Percentiles rank a stretch among this genome's conserved stretches.
Conservation (phyloP, 2,113 vertebrate genomes). For the Hucho hucho region DNA sequence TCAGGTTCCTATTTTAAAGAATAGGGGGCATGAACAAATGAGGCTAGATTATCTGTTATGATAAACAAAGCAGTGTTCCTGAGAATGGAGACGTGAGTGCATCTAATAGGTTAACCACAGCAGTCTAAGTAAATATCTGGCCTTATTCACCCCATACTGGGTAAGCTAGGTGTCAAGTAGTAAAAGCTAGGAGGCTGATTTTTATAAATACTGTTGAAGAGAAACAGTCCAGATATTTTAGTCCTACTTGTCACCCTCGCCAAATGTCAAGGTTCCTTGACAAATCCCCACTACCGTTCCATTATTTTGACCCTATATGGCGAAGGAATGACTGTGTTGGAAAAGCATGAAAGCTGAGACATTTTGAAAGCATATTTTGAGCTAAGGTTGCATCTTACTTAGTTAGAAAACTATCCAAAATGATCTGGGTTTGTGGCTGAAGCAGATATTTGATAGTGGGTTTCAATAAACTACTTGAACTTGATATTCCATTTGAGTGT, state of each 20-base stretch:
- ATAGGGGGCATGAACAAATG: too few species aligned
- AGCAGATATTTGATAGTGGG: too few species aligned
- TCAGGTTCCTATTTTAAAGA: too few species aligned
- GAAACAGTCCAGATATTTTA: background rate
- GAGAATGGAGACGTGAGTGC: too few species aligned
- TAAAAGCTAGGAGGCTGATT: background rate
- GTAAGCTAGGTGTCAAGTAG: background rate
- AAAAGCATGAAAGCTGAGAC: background rate
- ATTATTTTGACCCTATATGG: slow-evolving; percentile 22
- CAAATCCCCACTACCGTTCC: background rate
- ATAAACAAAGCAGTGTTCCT: too few species aligned
- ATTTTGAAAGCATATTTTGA: background rate
- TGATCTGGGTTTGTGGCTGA: background rate
- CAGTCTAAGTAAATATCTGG: too few species aligned
- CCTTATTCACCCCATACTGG: background rate
- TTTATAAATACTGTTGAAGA: background rate
- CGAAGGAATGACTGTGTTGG: background rate
- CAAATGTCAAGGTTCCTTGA: background rate
- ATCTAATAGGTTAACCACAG: too few species aligned
- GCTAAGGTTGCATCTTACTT: background rate
- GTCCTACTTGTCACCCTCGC: background rate
- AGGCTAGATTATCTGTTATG: too few species aligned
- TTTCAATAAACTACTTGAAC: too few species aligned
- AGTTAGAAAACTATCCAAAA: background rate
- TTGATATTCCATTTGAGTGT: background rate